These are phyloP conservation scores for Hypsibius dujardini DNA, from an alignment of 1,140 invertebrate species.

Conservation along the genomic window DNA sequence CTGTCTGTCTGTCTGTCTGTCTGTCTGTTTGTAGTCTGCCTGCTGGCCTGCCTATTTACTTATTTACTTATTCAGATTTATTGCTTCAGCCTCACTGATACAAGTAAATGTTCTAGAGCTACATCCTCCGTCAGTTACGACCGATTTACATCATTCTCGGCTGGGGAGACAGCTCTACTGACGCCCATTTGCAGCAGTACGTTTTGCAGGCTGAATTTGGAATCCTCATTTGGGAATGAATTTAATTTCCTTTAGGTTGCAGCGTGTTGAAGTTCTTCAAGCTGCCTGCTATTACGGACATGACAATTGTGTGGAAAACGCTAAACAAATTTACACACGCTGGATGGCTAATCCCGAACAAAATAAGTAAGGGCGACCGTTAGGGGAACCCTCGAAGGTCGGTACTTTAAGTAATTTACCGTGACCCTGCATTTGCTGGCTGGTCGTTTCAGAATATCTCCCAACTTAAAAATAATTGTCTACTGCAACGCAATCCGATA, in stretches of 20 bases:
- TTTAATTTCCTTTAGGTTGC: not conserved
- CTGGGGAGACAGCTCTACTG: conserved; percentile 17
- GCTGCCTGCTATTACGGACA: conserved; percentile 24
- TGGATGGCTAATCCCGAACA: conserved; percentile 21
- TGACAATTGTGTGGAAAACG: conserved; percentile 22
- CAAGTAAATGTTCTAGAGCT: not conserved
- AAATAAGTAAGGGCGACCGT: conserved; percentile 15
- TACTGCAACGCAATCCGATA: conserved; percentile 57
- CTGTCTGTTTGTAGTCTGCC: no score
- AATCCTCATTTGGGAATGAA: conserved; percentile 16
- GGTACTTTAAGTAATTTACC: no score
- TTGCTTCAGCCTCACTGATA: not conserved
- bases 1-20: no score
- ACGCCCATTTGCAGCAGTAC: conserved; percentile 4
- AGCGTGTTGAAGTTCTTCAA: conserved; percentile 20
- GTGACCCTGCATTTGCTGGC: conserved; percentile 14
- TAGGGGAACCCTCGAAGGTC: no score
- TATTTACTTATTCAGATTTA: not conserved
- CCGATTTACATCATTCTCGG: conserved; percentile 18
- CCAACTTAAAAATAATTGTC: conserved; percentile 32
- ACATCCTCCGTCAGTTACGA: conserved; percentile 10
- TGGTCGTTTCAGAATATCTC: conserved; percentile 29
- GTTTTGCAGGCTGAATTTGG: not conserved
- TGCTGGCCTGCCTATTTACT: no score
- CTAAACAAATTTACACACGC: conserved; percentile 20